Percentiles rank a stretch among this genome's conserved stretches.
Conservation (phyloP, 2,888 invertebrate genomes). For the Pristionchus fissidentatus region DNA sequence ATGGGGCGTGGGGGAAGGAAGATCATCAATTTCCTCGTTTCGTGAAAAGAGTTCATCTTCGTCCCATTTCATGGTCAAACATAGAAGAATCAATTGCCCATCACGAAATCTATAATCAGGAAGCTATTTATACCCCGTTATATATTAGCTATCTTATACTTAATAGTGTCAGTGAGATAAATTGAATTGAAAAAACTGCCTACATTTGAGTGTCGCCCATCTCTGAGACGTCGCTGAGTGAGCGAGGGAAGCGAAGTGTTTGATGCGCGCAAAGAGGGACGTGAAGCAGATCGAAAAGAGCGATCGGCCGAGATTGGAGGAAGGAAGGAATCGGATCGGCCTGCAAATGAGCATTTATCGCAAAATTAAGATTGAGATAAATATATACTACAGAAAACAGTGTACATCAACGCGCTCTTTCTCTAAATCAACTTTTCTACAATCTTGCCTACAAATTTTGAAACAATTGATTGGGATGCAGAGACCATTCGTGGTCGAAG, state of each 20-base stretch:
- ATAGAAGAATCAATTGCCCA: too few relatives aligned
- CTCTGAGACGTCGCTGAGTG: not conserved
- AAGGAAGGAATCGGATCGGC: conserved; percentile 14
- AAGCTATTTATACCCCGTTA: too few relatives aligned
- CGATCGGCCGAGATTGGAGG: conserved; percentile 10
- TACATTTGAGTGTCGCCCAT: conserved; percentile 2
- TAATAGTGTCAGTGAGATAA: too few relatives aligned
- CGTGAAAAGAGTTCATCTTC: too few relatives aligned
- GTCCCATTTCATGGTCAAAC: too few relatives aligned
- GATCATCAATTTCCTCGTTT: too few relatives aligned
- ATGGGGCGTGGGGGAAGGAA: too few relatives aligned
- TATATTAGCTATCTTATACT: too few relatives aligned
- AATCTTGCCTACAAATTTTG: not conserved
- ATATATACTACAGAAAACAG: too few relatives aligned
- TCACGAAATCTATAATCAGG: too few relatives aligned
- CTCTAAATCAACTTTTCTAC: not conserved
- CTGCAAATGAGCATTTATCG: not conserved
- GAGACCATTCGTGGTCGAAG: not conserved
- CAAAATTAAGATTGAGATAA: not conserved
- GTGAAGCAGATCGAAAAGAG: not conserved
- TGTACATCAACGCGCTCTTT: too few relatives aligned
- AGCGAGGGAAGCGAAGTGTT: conserved; percentile 29
- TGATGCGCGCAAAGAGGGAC: not conserved
- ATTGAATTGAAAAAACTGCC: not conserved
- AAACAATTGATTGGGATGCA: not conserved